These are phyloP conservation scores for Drosophila funebris DNA, from an alignment of 1,140 invertebrate species.

Conservation along the genomic window DNA sequence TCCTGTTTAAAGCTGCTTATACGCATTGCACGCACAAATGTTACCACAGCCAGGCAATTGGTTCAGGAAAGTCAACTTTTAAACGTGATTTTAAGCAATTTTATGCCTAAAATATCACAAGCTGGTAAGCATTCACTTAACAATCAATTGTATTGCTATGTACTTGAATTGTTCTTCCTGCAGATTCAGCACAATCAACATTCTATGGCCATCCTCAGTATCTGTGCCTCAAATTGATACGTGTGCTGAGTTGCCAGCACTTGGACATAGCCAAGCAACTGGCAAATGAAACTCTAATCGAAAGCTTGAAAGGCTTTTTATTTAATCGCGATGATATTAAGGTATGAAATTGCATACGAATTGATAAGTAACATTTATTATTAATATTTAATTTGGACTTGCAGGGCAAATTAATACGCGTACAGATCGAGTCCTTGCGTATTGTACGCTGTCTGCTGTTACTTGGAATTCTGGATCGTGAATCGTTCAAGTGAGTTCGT, in stretches of 20 bases:
- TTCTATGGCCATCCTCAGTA: slow-evolving; percentile 71
- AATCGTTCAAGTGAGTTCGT: slow-evolving; percentile 63
- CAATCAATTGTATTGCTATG: background rate
- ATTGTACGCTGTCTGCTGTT: slow-evolving; percentile 69
- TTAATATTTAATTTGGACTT: slow-evolving; percentile 23
- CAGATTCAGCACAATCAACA: background rate
- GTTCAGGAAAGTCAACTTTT: slow-evolving; percentile 86
- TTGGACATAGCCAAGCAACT: slow-evolving; percentile 61
- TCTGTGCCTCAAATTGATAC: slow-evolving; percentile 67
- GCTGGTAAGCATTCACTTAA: slow-evolving; percentile 14
- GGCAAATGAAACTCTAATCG: slow-evolving; percentile 39
- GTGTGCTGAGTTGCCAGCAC: slow-evolving; percentile 71
- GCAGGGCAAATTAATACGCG: slow-evolving; percentile 78
- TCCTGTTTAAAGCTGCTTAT: slow-evolving; percentile 89
- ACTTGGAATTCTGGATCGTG: slow-evolving; percentile 60
- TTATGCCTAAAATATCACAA: slow-evolving; percentile 83
- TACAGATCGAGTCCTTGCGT: slow-evolving; percentile 86
- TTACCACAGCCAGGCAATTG: slow-evolving; percentile 86
- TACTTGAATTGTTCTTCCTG: background rate
- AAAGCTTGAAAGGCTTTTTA: slow-evolving; percentile 61
- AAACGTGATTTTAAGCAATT: slow-evolving; percentile 85
- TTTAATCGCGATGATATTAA: slow-evolving; percentile 63
- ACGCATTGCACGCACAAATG: slow-evolving; percentile 88
- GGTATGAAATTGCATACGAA: slow-evolving; percentile 33
- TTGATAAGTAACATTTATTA: background rate